phyloP scores from a whole-genome alignment of 2,888 invertebrate genomes.

The Acronicta aceris region DNA sequence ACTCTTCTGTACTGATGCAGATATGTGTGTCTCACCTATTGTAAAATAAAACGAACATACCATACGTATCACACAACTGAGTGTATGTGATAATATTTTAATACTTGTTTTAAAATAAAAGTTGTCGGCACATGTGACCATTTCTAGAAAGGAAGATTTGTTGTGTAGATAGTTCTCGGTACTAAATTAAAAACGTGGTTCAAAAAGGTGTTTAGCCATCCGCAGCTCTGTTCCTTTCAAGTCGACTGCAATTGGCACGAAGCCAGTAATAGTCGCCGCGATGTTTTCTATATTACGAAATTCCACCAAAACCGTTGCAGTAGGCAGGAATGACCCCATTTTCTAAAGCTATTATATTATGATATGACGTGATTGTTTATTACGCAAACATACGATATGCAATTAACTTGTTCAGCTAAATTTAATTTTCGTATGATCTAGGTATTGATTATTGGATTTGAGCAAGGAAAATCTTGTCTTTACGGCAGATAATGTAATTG shows the following conservation, averaged over 20 bases:
- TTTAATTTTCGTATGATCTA: slow-evolving; percentile 13
- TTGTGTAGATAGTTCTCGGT: slow-evolving; percentile 16
- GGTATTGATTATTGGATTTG: slow-evolving; percentile 33
- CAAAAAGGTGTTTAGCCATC: slow-evolving; percentile 62
- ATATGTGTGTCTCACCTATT: slow-evolving; percentile 7
- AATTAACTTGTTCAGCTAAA: slow-evolving; percentile 36
- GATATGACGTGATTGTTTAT: slow-evolving; percentile 59
- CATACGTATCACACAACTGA: too few species aligned
- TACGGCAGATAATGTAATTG: slow-evolving; percentile 15
- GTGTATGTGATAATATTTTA: not conserved
- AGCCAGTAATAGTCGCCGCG: slow-evolving; percentile 71
- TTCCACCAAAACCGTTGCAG: slow-evolving; percentile 86
- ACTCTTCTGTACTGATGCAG: slow-evolving; percentile 3
- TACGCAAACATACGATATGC: slow-evolving; percentile 38
- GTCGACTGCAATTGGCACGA: slow-evolving; percentile 75
- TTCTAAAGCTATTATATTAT: slow-evolving; percentile 60
- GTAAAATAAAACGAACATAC: not conserved
- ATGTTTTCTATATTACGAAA: slow-evolving; percentile 86
- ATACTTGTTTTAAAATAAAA: slow-evolving; percentile 7
- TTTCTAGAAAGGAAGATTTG: slow-evolving; percentile 11
- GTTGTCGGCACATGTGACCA: not conserved
- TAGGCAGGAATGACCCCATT: slow-evolving; percentile 79
- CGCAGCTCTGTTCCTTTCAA: slow-evolving; percentile 56
- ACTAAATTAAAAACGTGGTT: slow-evolving; percentile 35
- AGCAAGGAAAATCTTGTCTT: slow-evolving; percentile 29